A percentile compares a stretch with the other conserved stretches of the same genome.
These are phyloP conservation scores for Verasper variegatus DNA, from an alignment of 2,113 vertebrate genomes.

Conservation along the genomic window DNA sequence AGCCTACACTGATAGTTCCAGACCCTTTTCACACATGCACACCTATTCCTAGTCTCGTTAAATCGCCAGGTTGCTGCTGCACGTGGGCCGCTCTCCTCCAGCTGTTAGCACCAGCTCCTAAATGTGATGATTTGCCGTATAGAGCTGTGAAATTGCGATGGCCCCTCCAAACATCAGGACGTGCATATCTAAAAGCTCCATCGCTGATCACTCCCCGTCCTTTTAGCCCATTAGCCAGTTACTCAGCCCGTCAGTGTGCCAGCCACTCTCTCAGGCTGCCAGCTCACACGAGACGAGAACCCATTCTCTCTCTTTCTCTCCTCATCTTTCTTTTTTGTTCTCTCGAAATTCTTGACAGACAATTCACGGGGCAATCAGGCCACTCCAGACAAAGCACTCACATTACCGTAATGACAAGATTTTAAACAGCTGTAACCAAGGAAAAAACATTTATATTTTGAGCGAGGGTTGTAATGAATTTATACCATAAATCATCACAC, in stretches of 20 bases:
- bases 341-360: conserved; percentile 8
- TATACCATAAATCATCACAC: conserved; percentile 32
- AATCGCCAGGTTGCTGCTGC: too few species aligned
- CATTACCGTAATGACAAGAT: conserved; percentile 32
- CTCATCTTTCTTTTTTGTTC: not conserved
- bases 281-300: conserved; percentile 28
- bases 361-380: conserved; percentile 5
- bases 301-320: not conserved
- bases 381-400: not conserved
- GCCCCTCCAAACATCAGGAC: conserved; percentile 17
- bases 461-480: conserved; percentile 30
- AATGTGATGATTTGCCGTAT: conserved; percentile 1
- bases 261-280: conserved; percentile 32
- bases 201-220: conserved; percentile 23
- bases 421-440: conserved; percentile 35
- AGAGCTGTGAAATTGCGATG: conserved; percentile 20
- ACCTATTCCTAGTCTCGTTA: too few species aligned
- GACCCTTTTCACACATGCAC: too few species aligned
- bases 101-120: not conserved
- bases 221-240: conserved; percentile 45
- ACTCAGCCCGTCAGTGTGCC: conserved; percentile 27
- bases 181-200: conserved; percentile 30
- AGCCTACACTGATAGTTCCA: too few species aligned
- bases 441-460: conserved; percentile 26
- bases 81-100: not conserved